phyloP scores from a whole-genome alignment of 2,113 vertebrate genomes.

The Myrmecophaga tridactyla region DNA sequence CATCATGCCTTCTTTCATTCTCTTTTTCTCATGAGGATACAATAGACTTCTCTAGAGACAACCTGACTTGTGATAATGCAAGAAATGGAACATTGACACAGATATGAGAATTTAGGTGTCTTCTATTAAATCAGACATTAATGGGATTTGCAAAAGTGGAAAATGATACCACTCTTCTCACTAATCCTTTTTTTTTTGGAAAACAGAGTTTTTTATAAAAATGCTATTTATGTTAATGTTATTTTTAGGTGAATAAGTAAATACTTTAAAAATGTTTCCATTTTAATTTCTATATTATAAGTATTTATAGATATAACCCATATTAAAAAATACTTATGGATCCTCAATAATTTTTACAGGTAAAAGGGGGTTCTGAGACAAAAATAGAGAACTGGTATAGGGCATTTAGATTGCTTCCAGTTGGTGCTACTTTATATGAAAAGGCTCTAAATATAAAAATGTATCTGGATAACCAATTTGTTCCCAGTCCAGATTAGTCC shows the following conservation, averaged over 20 bases:
- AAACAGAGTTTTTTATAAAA: not conserved
- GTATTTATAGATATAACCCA: not conserved
- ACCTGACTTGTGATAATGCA: not conserved
- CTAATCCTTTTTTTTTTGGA: not conserved
- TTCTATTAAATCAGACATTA: not conserved
- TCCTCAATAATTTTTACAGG: not conserved
- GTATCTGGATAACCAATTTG: not conserved
- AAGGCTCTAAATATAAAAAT: not conserved
- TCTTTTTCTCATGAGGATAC: not conserved
- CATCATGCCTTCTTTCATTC: not conserved
- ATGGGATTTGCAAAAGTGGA: not conserved
- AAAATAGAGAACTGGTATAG: not conserved
- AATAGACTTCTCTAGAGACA: not conserved
- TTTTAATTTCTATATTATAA: not conserved
- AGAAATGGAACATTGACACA: not conserved
- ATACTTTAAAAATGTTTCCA: not conserved
- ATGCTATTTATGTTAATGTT: not conserved
- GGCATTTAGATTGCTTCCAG: not conserved
- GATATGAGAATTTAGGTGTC: not conserved
- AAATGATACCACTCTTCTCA: not conserved
- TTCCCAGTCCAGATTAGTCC: not conserved
- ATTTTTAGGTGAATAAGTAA: constrained; percentile 12
- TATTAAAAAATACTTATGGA: not conserved
- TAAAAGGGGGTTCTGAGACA: not conserved
- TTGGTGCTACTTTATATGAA: not conserved